Evolutionary conservation across 2,888 invertebrate species (phyloP).

Genomic region (Azorinus chamasolen): DNA sequence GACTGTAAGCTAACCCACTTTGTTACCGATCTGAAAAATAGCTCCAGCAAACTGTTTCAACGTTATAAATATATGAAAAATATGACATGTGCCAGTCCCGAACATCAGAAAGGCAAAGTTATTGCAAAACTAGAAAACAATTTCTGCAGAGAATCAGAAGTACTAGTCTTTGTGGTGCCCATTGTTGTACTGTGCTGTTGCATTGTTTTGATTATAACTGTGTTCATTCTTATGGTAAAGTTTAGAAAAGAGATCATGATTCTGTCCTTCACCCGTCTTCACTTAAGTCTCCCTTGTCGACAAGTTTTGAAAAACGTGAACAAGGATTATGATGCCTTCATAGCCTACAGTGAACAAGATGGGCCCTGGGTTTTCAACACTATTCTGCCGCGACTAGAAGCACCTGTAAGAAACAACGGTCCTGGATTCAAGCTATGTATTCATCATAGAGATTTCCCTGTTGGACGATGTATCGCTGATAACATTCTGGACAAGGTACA

Average conservation of each 20-base stretch:
- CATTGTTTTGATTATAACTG: slow-evolving; percentile 47
- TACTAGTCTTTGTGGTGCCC: slow-evolving; percentile 40
- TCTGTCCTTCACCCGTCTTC: slow-evolving; percentile 65
- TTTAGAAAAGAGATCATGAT: slow-evolving; percentile 73
- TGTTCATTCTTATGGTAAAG: slow-evolving; percentile 54
- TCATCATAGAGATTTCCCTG: slow-evolving; percentile 76
- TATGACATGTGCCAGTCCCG: slow-evolving; percentile 61
- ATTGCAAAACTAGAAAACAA: slow-evolving; percentile 49
- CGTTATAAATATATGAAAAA: slow-evolving; percentile 63
- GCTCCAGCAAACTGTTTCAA: slow-evolving; percentile 3
- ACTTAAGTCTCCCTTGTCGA: slow-evolving; percentile 64
- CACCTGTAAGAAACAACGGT: slow-evolving; percentile 88
- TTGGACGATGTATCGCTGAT: slow-evolving; percentile 90
- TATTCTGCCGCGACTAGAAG: slow-evolving; percentile 92
- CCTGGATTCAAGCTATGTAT: slow-evolving; percentile 89
- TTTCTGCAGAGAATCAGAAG: slow-evolving; percentile 53
- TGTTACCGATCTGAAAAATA: slow-evolving; percentile 40
- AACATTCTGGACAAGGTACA: slow-evolving; percentile 95
- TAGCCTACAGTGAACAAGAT: slow-evolving; percentile 93
- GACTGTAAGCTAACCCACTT: slow-evolving; percentile 65
- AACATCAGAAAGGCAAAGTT: slow-evolving; percentile 41
- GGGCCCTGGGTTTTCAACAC: slow-evolving; percentile 95
- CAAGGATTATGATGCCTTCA: slow-evolving; percentile 92
- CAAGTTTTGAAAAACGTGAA: slow-evolving; percentile 29
- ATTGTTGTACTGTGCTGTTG: slow-evolving; percentile 51